These are phyloP conservation scores for Buceros bicornis DNA, from an alignment of 2,797 vertebrate species.

Conservation along the genomic window DNA sequence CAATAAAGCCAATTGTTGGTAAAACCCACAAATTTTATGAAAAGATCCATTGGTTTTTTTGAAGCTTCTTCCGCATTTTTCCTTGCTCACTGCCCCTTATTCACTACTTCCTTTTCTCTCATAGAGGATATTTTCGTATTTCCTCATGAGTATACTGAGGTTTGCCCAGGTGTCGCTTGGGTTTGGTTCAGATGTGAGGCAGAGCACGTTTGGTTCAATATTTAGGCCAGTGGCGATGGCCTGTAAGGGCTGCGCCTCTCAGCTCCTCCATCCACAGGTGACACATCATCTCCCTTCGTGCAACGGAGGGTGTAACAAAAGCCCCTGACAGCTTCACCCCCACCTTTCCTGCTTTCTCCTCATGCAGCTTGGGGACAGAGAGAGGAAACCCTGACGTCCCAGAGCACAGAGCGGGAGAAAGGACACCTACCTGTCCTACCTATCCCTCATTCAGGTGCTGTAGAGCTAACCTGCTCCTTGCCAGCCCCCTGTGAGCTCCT, in stretches of 20 bases:
- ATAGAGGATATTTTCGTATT: background rate
- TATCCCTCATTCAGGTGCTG: background rate
- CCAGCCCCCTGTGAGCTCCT: background rate
- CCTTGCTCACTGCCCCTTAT: background rate
- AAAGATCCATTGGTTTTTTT: background rate
- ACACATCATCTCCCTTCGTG: rapidly evolving
- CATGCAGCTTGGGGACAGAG: background rate
- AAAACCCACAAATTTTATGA: background rate
- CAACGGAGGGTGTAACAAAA: background rate
- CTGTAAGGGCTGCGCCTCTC: background rate
- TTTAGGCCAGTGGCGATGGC: background rate
- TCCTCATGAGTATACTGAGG: background rate
- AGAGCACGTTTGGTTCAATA: background rate
- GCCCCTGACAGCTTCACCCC: background rate
- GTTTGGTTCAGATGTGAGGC: background rate
- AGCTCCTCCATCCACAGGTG: background rate
- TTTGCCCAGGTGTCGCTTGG: background rate
- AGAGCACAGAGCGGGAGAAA: rapidly evolving
- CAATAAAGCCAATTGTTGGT: background rate
- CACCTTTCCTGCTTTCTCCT: background rate
- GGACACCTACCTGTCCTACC: rapidly evolving
- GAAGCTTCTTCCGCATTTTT: background rate
- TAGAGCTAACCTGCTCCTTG: background rate
- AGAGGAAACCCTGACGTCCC: background rate
- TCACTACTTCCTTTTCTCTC: background rate